phyloP scores from a whole-genome alignment of 1,140 invertebrate species.

The Drosophila parvula region DNA sequence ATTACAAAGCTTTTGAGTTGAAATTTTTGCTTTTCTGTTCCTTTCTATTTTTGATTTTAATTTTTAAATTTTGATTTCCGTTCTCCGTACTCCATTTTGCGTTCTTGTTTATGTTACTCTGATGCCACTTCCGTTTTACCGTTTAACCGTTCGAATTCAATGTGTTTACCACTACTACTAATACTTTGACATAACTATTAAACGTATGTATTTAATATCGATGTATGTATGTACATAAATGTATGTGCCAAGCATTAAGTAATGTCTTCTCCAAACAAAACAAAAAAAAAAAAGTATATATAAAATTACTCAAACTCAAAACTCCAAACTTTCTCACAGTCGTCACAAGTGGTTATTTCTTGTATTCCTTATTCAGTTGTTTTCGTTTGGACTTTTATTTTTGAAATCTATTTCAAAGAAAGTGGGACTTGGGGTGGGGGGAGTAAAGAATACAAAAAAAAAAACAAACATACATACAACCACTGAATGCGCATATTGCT shows the following conservation, averaged over 20 bases:
- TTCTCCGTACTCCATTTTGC: conserved; percentile 27
- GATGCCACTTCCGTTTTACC: conserved; percentile 35
- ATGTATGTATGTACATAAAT: conserved; percentile 68
- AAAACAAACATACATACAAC: not conserved
- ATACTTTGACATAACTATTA: conserved; percentile 46
- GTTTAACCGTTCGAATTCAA: conserved; percentile 44
- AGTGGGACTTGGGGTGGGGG: conserved; percentile 2
- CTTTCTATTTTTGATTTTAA: conserved; percentile 17
- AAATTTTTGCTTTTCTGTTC: not conserved
- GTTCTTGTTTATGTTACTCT: conserved; percentile 26
- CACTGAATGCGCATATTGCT: conserved; percentile 25
- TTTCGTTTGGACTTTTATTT: not conserved
- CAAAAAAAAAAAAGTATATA: not conserved
- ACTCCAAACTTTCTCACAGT: conserved; percentile 27
- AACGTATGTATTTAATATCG: conserved; percentile 51
- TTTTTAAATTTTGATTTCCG: conserved; percentile 8
- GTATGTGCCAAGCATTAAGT: conserved; percentile 73
- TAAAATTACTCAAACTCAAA: conserved; percentile 23
- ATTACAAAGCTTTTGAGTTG: conserved; percentile 8
- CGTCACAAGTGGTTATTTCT: conserved; percentile 10
- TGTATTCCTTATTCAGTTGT: not conserved
- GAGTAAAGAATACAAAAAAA: not conserved
- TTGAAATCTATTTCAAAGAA: not conserved
- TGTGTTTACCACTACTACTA: conserved; percentile 46
- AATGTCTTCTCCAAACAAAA: conserved; percentile 52